Evolutionary conservation across 2,797 vertebrate genomes (phyloP).

Genomic region (Odontamblyopus lacepedii): DNA sequence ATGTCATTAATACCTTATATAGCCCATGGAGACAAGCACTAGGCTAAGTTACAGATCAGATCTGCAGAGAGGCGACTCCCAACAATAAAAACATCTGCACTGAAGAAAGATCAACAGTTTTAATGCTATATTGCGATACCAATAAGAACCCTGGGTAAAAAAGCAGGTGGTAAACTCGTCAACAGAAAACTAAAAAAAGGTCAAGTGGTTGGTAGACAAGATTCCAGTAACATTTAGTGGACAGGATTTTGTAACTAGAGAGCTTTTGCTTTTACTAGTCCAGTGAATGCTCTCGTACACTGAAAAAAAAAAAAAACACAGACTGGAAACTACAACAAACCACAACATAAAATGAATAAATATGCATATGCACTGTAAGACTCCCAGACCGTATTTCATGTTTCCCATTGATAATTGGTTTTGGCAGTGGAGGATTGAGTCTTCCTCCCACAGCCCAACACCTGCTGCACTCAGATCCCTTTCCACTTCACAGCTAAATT

Average conservation of each 20-base stretch:
- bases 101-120: not conserved
- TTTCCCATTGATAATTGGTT: conserved; percentile 38
- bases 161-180: not conserved
- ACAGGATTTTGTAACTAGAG: too few relatives aligned
- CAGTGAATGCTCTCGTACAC: not conserved
- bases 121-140: not conserved
- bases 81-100: not conserved
- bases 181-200: not conserved
- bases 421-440: conserved; percentile 23
- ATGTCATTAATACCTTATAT: too few relatives aligned
- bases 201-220: too few relatives aligned
- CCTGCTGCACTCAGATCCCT: conserved; percentile 33
- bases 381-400: conserved; percentile 14
- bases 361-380: not conserved
- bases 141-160: not conserved
- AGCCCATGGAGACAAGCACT: too few relatives aligned
- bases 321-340: not conserved
- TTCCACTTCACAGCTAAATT: conserved; percentile 34
- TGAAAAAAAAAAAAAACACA: not conserved
- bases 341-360: not conserved
- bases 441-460: conserved; percentile 45
- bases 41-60: too few relatives aligned
- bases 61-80: too few relatives aligned
- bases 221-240: too few relatives aligned
- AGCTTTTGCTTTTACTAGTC: too few relatives aligned